These are phyloP conservation scores for Nymphicus hollandicus DNA, from an alignment of 2,113 vertebrate species.

Conservation along the genomic window DNA sequence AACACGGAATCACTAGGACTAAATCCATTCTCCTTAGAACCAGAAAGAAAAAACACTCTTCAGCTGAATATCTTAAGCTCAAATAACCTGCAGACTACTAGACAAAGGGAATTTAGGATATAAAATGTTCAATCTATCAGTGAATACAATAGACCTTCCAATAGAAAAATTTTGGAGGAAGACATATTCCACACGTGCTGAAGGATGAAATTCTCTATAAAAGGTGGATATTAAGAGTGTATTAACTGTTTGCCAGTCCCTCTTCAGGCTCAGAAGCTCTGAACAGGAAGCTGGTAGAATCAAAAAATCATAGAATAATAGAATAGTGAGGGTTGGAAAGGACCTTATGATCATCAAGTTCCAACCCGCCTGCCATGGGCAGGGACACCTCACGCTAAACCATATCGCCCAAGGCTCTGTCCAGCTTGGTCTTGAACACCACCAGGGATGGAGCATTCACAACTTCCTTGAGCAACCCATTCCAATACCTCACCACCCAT, in stretches of 20 bases:
- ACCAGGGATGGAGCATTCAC: no score
- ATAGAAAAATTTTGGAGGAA: not conserved
- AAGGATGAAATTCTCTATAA: not conserved
- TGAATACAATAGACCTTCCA: not conserved
- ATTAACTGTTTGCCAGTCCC: not conserved
- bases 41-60: not conserved
- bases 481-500: no score
- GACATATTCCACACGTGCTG: not conserved
- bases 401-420: no score
- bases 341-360: no score
- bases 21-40: not conserved
- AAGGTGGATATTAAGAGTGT: not conserved
- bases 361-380: no score
- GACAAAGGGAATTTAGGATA: not conserved
- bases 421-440: no score
- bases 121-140: not conserved
- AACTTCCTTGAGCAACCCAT: no score
- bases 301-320: no score
- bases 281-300: not conserved
- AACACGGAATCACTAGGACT: not conserved
- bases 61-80: not conserved
- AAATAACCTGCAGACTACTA: not conserved
- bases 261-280: not conserved
- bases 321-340: no score
- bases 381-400: no score